Evolutionary conservation across 2,888 invertebrate genomes (phyloP).

Genomic region (Catocala nupta): DNA sequence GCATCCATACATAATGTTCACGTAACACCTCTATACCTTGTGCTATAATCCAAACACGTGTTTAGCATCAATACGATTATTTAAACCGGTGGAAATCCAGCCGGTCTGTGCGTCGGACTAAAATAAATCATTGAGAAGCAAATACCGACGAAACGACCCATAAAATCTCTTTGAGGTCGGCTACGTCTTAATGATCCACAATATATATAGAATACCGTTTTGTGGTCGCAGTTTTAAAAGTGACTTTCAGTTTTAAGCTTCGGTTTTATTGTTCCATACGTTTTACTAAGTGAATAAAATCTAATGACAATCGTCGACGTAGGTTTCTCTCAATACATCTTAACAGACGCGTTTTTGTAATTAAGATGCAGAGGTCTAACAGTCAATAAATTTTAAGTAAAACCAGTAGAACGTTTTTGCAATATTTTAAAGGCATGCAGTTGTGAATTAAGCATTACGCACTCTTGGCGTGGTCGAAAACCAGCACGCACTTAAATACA

Average conservation of each 20-base stretch:
- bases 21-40: neutral
- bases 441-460: too few relatives aligned
- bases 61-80: slow-evolving; percentile 26
- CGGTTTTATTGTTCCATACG: slow-evolving; percentile 6
- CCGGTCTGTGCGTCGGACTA: slow-evolving; percentile 29
- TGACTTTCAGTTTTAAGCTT: slow-evolving; percentile 9
- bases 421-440: too few relatives aligned
- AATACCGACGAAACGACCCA: slow-evolving; percentile 68
- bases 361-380: too few relatives aligned
- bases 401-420: too few relatives aligned
- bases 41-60: slow-evolving; percentile 23
- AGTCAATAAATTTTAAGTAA: too few relatives aligned
- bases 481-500: too few relatives aligned
- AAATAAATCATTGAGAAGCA: slow-evolving; percentile 68
- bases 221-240: slow-evolving; percentile 31
- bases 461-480: too few relatives aligned
- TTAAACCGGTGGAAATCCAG: slow-evolving; percentile 32
- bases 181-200: slow-evolving; percentile 66
- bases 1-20: neutral
- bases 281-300: too few relatives aligned
- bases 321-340: too few relatives aligned
- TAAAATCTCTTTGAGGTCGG: slow-evolving; percentile 72
- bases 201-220: slow-evolving; percentile 48
- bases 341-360: too few relatives aligned
- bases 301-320: too few relatives aligned